phyloP scores from a whole-genome alignment of 2,113 vertebrate species.

The Cercopithecus mona region DNA sequence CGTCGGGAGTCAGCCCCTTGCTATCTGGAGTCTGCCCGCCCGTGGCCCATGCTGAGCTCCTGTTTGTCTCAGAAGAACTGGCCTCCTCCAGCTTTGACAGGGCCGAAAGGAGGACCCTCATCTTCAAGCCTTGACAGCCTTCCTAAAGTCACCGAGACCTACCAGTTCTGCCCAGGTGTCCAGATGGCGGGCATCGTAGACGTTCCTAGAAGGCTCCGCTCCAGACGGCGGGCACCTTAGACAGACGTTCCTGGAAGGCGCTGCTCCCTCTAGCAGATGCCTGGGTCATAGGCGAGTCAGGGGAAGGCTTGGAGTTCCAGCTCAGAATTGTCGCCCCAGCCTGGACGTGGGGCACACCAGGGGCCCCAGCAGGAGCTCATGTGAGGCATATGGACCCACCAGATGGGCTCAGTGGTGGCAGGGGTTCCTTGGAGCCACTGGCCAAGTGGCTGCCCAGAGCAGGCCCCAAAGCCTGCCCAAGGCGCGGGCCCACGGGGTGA shows the following conservation, averaged over 20 bases:
- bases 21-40: not conserved
- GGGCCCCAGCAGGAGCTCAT: not conserved
- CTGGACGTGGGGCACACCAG: not conserved
- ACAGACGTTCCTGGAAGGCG: too few relatives aligned
- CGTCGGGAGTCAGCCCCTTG: too few relatives aligned
- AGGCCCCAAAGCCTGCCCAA: not conserved
- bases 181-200: not conserved
- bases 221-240: too few relatives aligned
- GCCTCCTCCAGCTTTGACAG: not conserved
- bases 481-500: rapidly evolving
- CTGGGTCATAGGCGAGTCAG: not conserved
- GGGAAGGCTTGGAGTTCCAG: not conserved
- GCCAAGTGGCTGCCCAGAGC: not conserved
- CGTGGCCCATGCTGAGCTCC: not conserved
- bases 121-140: not conserved
- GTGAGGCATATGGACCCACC: not conserved
- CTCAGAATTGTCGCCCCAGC: rapidly evolving
- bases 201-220: rapidly evolving
- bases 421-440: not conserved
- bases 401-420: not conserved
- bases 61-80: too few relatives aligned
- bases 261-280: not conserved
- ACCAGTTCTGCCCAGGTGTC: not conserved
- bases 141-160: not conserved
- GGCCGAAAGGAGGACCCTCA: not conserved